These are phyloP conservation scores for Paradoxurus hermaphroditus DNA, from an alignment of 2,113 vertebrate genomes.

Conservation along the genomic window DNA sequence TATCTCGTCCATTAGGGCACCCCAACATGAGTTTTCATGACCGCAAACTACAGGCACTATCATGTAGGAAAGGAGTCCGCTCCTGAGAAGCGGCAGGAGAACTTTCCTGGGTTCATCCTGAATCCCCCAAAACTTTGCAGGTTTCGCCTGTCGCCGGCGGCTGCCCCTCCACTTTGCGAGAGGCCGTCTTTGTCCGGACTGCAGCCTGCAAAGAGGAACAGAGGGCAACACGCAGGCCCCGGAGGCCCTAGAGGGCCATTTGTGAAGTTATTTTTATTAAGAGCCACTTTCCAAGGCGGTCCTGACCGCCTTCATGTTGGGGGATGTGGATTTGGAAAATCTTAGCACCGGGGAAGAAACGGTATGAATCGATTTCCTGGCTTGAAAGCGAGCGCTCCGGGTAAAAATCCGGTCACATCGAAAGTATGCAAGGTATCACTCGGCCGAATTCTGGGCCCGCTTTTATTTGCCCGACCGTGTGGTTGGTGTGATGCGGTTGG, in stretches of 20 bases:
- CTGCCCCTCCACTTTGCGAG: not conserved
- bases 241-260: not conserved
- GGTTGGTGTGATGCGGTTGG: not conserved
- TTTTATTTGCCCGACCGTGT: constrained; percentile 31
- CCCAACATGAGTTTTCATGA: not conserved
- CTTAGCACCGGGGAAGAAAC: not conserved
- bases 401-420: constrained; percentile 15
- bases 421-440: constrained; percentile 53
- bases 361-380: constrained; percentile 58
- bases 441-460: constrained; percentile 18
- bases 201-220: not conserved
- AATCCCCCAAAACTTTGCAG: not conserved
- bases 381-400: constrained; percentile 34
- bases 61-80: not conserved
- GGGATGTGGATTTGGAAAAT: constrained; percentile 16
- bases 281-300: not conserved
- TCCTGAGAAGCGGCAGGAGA: not conserved
- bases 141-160: not conserved
- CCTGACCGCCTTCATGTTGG: not conserved
- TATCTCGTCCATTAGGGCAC: not conserved
- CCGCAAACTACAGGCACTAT: not conserved
- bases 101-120: not conserved
- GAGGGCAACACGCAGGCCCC: not conserved
- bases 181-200: not conserved
- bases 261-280: constrained; percentile 21